Conservation (phyloP, 1,140 invertebrate genomes). For the Papilio aristodemus region DNA sequence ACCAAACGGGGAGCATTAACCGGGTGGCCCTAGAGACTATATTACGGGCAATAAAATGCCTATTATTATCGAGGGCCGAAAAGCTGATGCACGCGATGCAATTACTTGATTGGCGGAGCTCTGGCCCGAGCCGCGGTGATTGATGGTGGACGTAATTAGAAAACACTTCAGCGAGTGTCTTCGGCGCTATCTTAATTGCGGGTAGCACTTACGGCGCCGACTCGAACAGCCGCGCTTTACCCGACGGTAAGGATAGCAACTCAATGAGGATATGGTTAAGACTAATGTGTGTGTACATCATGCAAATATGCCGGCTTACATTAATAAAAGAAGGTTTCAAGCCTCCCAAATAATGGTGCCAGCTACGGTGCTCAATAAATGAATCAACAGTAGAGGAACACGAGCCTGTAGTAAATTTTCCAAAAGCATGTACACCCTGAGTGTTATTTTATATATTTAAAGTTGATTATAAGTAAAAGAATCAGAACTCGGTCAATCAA, state of each 20-base stretch:
- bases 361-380: too few species aligned
- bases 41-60: conserved; percentile 79
- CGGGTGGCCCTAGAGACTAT: conserved; percentile 76
- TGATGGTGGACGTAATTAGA: conserved; percentile 79
- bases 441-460: too few species aligned
- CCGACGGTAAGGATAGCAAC: conserved; percentile 18
- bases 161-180: conserved; percentile 79
- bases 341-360: background rate
- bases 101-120: conserved; percentile 79
- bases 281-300: conserved; percentile 1
- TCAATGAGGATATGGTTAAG: background rate
- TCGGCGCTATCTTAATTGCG: conserved; percentile 75
- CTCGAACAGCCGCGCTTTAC: conserved; percentile 50
- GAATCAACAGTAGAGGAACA: too few species aligned
- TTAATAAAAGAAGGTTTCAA: background rate
- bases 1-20: conserved; percentile 67
- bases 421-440: too few species aligned
- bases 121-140: conserved; percentile 69
- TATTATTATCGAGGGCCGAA: conserved; percentile 80
- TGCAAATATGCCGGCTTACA: background rate
- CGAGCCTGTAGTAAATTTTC: too few species aligned
- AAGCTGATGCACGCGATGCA: conserved; percentile 80
- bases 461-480: background rate
- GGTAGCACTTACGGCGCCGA: conserved; percentile 74
- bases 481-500: background rate